Evolutionary conservation across 1,140 invertebrate genomes (phyloP).

Genomic region (Ceratina australensis): DNA sequence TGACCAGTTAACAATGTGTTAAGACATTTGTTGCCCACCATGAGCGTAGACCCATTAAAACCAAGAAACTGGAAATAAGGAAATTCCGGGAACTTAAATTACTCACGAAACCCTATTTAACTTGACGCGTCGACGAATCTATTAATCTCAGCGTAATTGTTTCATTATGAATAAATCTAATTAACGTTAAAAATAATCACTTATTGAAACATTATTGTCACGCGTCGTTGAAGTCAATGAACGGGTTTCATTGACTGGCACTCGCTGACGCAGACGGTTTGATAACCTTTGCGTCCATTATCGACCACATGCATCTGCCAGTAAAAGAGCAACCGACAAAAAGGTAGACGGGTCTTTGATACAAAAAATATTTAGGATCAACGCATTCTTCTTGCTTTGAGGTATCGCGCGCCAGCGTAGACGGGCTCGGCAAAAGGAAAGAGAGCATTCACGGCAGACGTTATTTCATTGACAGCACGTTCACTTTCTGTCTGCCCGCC

Average conservation of each 20-base stretch:
- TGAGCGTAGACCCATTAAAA: no score
- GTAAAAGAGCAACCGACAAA: slow-evolving; percentile 16
- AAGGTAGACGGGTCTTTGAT: slow-evolving; percentile 17
- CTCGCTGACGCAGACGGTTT: background rate
- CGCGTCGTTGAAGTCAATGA: background rate
- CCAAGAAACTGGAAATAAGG: no score
- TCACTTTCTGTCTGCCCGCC: background rate
- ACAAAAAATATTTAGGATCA: slow-evolving; percentile 44
- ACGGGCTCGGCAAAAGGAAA: slow-evolving; percentile 17
- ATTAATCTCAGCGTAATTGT: no score
- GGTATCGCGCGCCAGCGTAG: slow-evolving; percentile 13
- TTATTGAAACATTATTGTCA: background rate
- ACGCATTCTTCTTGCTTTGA: slow-evolving; percentile 56
- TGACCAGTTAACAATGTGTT: no score
- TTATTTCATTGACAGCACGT: slow-evolving; percentile 5
- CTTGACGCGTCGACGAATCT: no score
- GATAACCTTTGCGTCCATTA: slow-evolving; percentile 18
- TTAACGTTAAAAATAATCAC: no score
- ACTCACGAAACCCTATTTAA: no score
- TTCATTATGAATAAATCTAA: no score
- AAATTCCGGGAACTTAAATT: no score
- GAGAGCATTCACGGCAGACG: background rate
- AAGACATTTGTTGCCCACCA: no score
- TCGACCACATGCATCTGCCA: slow-evolving; percentile 12
- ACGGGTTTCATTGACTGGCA: background rate